A percentile compares a stretch with the other conserved stretches of the same genome.
Evolutionary conservation across 2,113 vertebrate species (phyloP).

Genomic region (Irena cyanogastra): DNA sequence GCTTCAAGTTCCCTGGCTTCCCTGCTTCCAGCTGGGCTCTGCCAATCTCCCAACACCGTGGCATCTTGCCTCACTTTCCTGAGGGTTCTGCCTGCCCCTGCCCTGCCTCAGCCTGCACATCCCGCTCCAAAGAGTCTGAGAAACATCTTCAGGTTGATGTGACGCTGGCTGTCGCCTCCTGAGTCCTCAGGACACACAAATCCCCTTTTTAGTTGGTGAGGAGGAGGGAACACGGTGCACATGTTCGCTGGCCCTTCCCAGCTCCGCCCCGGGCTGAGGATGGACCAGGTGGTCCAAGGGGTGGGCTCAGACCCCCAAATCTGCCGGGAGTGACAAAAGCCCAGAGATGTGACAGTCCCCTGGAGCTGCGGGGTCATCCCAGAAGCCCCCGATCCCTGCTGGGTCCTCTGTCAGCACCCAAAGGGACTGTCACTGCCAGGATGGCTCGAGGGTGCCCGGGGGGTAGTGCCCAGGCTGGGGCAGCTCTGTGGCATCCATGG

Average conservation of each 20-base stretch:
- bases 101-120: background rate
- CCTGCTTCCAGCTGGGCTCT: background rate
- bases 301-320: background rate
- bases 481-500: background rate
- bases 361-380: background rate
- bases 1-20: background rate
- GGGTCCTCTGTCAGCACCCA: background rate
- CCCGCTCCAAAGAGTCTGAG: fast-evolving
- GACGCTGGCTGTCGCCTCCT: fast-evolving
- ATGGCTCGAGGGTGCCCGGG: fast-evolving
- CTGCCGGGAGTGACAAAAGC: background rate
- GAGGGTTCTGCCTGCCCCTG: background rate
- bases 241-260: fast-evolving
- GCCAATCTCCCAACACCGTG: fast-evolving
- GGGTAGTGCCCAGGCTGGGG: background rate
- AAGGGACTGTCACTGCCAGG: fast-evolving
- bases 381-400: background rate
- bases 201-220: background rate
- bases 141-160: background rate
- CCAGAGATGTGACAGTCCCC: background rate
- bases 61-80: fast-evolving
- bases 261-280: background rate
- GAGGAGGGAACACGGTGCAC: fast-evolving
- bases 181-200: background rate
- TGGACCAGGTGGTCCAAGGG: background rate